These are phyloP conservation scores for Apogon talboti DNA, from an alignment of 2,797 vertebrate genomes.

Conservation along the genomic window DNA sequence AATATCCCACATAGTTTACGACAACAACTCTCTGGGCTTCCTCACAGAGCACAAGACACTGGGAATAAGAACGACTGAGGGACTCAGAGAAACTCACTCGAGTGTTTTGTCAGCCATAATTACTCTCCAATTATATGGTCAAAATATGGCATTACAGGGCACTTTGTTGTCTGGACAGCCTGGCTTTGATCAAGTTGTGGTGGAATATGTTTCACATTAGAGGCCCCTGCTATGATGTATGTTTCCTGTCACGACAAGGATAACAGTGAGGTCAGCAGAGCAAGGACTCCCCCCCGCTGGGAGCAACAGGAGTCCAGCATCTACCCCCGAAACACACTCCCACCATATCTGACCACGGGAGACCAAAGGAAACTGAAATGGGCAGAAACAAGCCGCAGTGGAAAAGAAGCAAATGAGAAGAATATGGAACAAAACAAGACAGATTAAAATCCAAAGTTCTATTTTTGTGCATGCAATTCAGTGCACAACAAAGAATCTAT, in stretches of 20 bases:
- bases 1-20: constrained; percentile 67
- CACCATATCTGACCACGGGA: constrained; percentile 7
- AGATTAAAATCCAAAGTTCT: background rate
- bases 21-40: constrained; percentile 65
- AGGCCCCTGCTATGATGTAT: constrained; percentile 87
- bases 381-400: background rate
- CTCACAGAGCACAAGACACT: constrained; percentile 49
- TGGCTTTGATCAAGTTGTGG: constrained; percentile 84
- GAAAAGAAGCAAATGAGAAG: background rate
- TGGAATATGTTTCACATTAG: constrained; percentile 84
- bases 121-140: constrained; percentile 85
- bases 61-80: constrained; percentile 21
- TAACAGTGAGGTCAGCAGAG: constrained; percentile 89
- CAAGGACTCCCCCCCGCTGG: constrained; percentile 79
- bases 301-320: constrained; percentile 51
- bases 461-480: too few relatives aligned
- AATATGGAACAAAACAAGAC: constrained; percentile 3
- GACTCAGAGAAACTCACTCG: constrained; percentile 61
- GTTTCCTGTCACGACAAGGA: constrained; percentile 92
- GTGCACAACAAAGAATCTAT: too few relatives aligned
- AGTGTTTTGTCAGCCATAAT: constrained; percentile 88
- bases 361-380: constrained; percentile 7
- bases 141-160: constrained; percentile 81
- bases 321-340: constrained; percentile 30
- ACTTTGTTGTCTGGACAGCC: constrained; percentile 82